Conservation (phyloP, 2,113 vertebrate species). For the Syrrhaptes paradoxus region DNA sequence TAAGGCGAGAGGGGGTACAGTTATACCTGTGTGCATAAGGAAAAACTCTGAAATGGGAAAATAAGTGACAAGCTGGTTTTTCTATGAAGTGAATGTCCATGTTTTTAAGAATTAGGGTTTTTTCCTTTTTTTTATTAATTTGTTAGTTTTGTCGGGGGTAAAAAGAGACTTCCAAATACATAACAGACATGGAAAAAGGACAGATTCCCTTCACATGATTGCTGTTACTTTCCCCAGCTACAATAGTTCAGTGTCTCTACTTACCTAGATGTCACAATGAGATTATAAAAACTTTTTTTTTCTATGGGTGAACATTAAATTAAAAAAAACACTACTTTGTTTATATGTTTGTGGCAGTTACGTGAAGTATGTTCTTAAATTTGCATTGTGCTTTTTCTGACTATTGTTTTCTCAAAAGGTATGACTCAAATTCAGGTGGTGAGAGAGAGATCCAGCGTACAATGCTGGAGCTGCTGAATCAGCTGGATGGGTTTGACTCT, state of each 20-base stretch:
- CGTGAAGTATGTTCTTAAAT: not conserved
- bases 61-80: not conserved
- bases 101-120: not conserved
- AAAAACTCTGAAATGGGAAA: not conserved
- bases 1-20: not conserved
- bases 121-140: not conserved
- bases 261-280: not conserved
- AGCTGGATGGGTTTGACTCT: conserved; percentile 96
- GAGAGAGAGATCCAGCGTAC: conserved; percentile 97
- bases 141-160: not conserved
- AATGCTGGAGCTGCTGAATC: conserved; percentile 96
- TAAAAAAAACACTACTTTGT: not conserved
- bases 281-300: not conserved
- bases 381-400: not conserved
- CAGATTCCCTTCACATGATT: not conserved
- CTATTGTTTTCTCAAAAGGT: conserved; percentile 72
- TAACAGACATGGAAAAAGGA: not conserved
- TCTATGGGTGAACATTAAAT: not conserved
- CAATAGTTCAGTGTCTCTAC: not conserved
- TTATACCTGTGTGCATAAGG: fast-evolving
- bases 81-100: not conserved
- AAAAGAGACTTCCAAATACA: not conserved
- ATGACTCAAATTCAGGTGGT: conserved; percentile 96
- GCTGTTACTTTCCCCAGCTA: not conserved
- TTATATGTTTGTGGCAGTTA: not conserved